Evolutionary conservation across 2,888 invertebrate genomes (phyloP).

Genomic region (Xiphydria camelus): DNA sequence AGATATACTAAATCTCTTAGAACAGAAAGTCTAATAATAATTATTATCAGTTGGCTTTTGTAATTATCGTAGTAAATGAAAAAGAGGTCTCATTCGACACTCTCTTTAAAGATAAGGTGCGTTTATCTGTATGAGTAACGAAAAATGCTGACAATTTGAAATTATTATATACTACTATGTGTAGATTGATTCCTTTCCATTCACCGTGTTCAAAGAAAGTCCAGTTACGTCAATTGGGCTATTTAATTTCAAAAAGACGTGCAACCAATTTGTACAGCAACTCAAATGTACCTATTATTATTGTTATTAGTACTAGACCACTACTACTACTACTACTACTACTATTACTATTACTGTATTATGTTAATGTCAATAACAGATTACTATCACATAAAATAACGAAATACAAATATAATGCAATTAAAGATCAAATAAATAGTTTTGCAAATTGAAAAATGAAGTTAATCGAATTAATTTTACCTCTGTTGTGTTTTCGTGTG

Average conservation of each 20-base stretch:
- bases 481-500: no score
- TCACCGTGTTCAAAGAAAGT: no score
- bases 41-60: constrained; percentile 2
- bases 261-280: neutral
- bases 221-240: no score
- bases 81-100: neutral
- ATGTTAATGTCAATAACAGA: constrained; percentile 23
- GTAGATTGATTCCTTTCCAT: no score
- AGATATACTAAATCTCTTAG: neutral
- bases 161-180: no score
- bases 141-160: no score
- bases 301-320: constrained; percentile 8
- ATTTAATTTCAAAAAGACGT: no score
- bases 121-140: no score
- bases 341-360: constrained; percentile 14
- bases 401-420: constrained; percentile 22
- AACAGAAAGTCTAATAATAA: constrained; percentile 1
- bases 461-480: no score
- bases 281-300: constrained; percentile 5
- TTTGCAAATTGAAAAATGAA: constrained; percentile 42
- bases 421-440: constrained; percentile 36
- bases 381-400: constrained; percentile 21
- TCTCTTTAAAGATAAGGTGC: no score
- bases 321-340: constrained; percentile 3
- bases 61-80: neutral